Conservation (phyloP, 1,140 invertebrate genomes). For the Tetramorium parvispinum region DNA sequence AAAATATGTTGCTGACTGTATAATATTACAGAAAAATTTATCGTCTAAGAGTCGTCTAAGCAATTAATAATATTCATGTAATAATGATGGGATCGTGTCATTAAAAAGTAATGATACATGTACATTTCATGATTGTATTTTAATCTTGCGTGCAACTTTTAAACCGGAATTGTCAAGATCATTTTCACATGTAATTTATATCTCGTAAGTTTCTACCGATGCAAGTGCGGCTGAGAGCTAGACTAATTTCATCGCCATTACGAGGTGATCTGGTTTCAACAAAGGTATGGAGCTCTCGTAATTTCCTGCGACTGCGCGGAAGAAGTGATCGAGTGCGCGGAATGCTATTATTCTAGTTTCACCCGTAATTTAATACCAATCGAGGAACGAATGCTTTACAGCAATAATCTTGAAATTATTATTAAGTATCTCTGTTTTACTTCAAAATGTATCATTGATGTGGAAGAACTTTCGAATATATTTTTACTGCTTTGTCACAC, state of each 20-base stretch:
- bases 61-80: background rate
- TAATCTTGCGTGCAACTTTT: background rate
- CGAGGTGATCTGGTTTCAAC: slow-evolving; percentile 46
- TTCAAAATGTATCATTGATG: slow-evolving; percentile 6
- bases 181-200: slow-evolving; percentile 38
- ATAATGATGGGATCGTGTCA: background rate
- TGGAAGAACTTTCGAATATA: background rate
- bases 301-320: slow-evolving; percentile 42
- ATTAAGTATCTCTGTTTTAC: slow-evolving; percentile 28
- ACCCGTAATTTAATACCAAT: slow-evolving; percentile 43
- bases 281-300: slow-evolving; percentile 31
- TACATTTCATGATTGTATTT: background rate
- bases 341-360: slow-evolving; percentile 54
- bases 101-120: background rate
- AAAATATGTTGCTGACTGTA: background rate
- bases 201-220: slow-evolving; percentile 14
- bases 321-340: slow-evolving; percentile 36
- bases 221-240: slow-evolving; percentile 14
- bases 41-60: background rate
- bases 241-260: slow-evolving; percentile 55
- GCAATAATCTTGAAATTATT: slow-evolving; percentile 35
- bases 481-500: background rate
- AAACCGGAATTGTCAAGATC: background rate
- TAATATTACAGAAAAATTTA: background rate
- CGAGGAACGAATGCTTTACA: slow-evolving; percentile 5